Base-by-base conservation (phyloP, 2,797 vertebrate species). In the Galago senegalensis region DNA sequence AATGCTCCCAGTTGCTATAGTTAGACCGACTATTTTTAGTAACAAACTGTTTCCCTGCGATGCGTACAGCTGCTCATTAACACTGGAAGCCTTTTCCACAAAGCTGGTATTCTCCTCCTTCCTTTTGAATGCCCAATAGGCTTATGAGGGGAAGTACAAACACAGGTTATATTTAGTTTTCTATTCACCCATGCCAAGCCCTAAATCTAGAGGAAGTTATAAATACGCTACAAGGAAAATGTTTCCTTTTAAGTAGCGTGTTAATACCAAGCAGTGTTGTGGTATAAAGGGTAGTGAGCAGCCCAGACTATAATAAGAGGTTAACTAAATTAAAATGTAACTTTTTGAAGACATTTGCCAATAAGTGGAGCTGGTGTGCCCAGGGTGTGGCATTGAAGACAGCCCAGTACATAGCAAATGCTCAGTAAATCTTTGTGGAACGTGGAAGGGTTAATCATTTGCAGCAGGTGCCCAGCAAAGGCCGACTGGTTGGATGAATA, bases 21-120 rank as follows among this genome's bases (percentile, higher is more conserved):
- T 98, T 98, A 95, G 97, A 97, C 77, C 97, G 95, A 34, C 97
- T 99, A 99, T 99, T 99, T 99, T 99, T 98, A 98, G 98, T 87
- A 98, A 97, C 98, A 98, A 98, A 98, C 98, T 98, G 97, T 98
- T 98, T 98, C 97, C 97, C 97, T 1, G 29, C 97, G 97, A 98
- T 98, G 96, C 97, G 98, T 96, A 98, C 70, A 69, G 98, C 98
- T 98, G 97, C 97, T 98, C 97, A 98, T 99, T 98, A 98, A 98
- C 98, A 98, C 94, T 89, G 91, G 85, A 98, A 98, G 95, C 72
- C 96, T 98, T 97, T 97, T 94, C 29, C 90, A 95, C 97, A 97
- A 97, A 98, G 98, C 96, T 76, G 83, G 53, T 23, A 95, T 93
- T 86, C 84, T 93, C 83, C 29, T 97, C 96, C 96, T 97, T 98